These are phyloP conservation scores for Serripes groenlandicus DNA, from an alignment of 2,888 invertebrate species.

Conservation along the genomic window DNA sequence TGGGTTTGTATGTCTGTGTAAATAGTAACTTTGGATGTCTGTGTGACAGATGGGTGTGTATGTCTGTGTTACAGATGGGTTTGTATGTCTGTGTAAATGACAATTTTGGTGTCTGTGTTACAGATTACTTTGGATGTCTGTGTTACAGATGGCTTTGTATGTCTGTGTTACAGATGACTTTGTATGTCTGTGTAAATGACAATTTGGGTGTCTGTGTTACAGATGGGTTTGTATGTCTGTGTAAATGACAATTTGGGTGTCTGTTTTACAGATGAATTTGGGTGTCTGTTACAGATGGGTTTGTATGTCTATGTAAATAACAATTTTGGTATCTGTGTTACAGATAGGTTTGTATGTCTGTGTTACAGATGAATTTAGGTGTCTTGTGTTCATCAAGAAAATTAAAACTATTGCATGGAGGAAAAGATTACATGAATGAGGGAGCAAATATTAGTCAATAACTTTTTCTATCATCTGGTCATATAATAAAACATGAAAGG, in stretches of 20 bases:
- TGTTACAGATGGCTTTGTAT: not conserved
- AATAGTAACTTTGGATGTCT: not conserved
- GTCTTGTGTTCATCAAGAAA: not conserved
- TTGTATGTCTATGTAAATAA: not conserved
- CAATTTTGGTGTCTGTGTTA: not conserved
- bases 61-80: not conserved
- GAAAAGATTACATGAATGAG: not conserved
- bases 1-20: not conserved
- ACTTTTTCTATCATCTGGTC: constrained; percentile 12
- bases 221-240: not conserved
- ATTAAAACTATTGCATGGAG: not conserved
- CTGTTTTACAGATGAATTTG: not conserved
- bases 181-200: not conserved
- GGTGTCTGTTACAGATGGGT: too few relatives aligned
- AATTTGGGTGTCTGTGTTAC: not conserved
- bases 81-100: not conserved
- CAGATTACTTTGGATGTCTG: not conserved
- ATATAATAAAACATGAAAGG: constrained; percentile 15
- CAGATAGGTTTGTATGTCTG: not conserved
- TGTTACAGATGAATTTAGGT: not conserved
- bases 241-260: too few relatives aligned
- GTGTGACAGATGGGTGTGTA: not conserved
- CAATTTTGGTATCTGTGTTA: not conserved
- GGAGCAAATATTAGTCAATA: not conserved
- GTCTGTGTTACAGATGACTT: not conserved